Conservation (phyloP, 2,113 vertebrate genomes). For the Solea solea region DNA sequence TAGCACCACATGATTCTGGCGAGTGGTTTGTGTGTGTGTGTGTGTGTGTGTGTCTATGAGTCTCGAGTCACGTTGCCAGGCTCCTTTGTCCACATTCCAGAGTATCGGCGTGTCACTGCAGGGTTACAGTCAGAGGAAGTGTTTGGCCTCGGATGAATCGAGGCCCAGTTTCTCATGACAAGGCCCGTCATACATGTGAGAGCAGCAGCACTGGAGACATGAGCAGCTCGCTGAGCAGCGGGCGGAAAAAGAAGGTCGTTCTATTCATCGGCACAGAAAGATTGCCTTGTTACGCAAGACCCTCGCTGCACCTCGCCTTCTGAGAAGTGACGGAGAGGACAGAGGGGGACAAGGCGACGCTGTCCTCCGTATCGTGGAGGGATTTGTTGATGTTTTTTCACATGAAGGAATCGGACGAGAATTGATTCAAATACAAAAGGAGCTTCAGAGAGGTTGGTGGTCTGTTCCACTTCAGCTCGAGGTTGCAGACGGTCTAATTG, state of each 20-base stretch:
- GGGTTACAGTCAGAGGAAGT: conserved; percentile 22
- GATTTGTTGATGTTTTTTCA: conserved; percentile 43
- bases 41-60: neutral
- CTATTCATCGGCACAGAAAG: conserved; percentile 67
- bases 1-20: neutral
- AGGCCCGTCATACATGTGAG: conserved; percentile 39
- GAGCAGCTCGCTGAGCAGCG: conserved; percentile 27
- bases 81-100: conserved; percentile 32
- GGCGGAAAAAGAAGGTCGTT: conserved; percentile 27
- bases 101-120: conserved; percentile 10
- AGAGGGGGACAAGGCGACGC: conserved; percentile 4
- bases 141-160: conserved; percentile 25
- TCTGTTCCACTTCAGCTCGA: conserved; percentile 9
- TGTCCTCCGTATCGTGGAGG: conserved; percentile 46
- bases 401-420: conserved; percentile 4
- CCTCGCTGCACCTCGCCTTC: conserved; percentile 35
- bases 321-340: conserved; percentile 37
- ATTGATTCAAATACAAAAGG: conserved; percentile 17
- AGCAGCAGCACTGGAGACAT: conserved; percentile 33
- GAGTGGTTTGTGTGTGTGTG: neutral
- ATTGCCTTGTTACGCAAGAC: conserved; percentile 58
- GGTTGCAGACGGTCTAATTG: conserved; percentile 38
- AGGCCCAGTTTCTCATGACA: conserved; percentile 37
- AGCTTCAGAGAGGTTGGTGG: conserved; percentile 14
- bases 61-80: neutral